phyloP scores from a whole-genome alignment of 2,888 invertebrate genomes.

The Chamaedrilus cognettii region DNA sequence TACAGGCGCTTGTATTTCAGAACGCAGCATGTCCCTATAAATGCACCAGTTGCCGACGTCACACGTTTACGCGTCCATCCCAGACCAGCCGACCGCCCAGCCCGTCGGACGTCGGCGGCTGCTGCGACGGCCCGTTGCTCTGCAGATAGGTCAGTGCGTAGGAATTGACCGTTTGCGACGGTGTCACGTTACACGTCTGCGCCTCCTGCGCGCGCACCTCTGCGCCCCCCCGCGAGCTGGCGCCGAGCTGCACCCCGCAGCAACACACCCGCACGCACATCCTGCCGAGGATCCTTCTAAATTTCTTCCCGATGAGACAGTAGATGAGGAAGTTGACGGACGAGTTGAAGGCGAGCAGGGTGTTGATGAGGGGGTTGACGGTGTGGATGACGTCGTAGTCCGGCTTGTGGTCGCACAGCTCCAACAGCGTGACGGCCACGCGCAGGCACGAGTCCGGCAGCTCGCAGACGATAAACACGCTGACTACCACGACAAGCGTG shows the following conservation, averaged over 20 bases:
- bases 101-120: too few relatives aligned
- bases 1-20: too few relatives aligned
- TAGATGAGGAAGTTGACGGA: slow-evolving; percentile 37
- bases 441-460: slow-evolving; percentile 29
- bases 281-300: slow-evolving; percentile 32
- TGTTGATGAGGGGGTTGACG: slow-evolving; percentile 30
- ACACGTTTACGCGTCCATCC: too few relatives aligned
- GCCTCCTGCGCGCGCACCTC: too few relatives aligned
- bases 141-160: slow-evolving; percentile 11
- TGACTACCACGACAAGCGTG: slow-evolving; percentile 33
- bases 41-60: too few relatives aligned
- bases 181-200: too few relatives aligned
- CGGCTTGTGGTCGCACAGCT: slow-evolving; percentile 1
- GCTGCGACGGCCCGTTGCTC: neutral
- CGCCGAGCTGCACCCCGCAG: neutral
- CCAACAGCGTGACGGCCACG: slow-evolving; percentile 23
- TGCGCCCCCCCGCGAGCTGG: neutral
- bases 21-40: too few relatives aligned
- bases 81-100: too few relatives aligned
- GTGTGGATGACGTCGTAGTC: neutral
- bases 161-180: slow-evolving; percentile 1
- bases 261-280: slow-evolving; percentile 22
- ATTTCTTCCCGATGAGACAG: slow-evolving; percentile 37
- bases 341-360: slow-evolving; percentile 35
- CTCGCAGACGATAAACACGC: slow-evolving; percentile 33